phyloP scores from a whole-genome alignment of 2,888 invertebrate genomes.

The Omphaloscelis lunosa region DNA sequence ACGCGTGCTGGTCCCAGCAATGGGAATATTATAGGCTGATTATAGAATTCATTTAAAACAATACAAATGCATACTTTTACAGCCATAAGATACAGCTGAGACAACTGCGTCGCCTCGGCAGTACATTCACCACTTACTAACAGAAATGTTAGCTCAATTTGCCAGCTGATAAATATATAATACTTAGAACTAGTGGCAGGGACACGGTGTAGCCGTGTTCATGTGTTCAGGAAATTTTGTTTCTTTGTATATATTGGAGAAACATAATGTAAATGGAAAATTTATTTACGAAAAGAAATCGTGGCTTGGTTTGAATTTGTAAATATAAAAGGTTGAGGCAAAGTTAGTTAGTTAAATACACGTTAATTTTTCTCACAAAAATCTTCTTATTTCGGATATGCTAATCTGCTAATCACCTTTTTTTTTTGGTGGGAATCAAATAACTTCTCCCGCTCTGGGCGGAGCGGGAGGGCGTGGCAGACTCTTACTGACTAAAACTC shows the following conservation, averaged over 20 bases:
- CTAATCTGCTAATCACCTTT: not conserved
- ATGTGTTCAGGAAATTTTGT: constrained; percentile 8
- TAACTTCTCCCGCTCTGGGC: no score
- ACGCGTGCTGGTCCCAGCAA: no score
- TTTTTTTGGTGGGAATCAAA: no score
- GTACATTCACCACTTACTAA: constrained; percentile 37
- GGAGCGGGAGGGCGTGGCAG: no score
- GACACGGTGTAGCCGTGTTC: constrained; percentile 25
- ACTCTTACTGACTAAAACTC: no score
- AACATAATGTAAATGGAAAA: not conserved
- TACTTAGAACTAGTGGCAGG: constrained; percentile 50
- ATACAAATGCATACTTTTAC: not conserved
- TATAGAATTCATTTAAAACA: no score
- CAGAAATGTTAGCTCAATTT: constrained; percentile 60
- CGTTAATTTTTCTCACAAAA: not conserved
- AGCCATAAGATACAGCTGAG: not conserved
- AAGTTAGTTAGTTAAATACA: not conserved
- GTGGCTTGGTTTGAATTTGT: not conserved
- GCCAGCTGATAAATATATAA: constrained; percentile 62
- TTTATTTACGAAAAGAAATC: not conserved
- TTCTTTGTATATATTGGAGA: not conserved
- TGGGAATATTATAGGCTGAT: no score
- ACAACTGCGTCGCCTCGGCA: constrained; percentile 9
- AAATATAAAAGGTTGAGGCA: not conserved
- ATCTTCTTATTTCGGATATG: no score